Evolutionary conservation across 2,113 vertebrate species (phyloP).

Genomic region (Gymnorhina tibicen): DNA sequence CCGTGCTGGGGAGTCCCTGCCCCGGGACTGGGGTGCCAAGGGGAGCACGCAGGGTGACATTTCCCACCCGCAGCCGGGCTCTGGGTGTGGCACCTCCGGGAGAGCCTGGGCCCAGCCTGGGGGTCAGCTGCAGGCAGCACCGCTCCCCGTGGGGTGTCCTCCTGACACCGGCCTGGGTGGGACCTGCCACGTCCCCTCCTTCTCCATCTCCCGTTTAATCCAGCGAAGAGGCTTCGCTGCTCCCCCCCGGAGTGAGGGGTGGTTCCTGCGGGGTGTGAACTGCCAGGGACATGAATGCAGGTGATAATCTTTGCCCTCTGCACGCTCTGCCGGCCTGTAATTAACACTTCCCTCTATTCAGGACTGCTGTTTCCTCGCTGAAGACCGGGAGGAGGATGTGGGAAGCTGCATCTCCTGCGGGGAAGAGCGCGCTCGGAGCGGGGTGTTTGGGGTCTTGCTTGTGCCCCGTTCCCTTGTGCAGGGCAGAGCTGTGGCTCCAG

Average conservation of each 20-base stretch:
- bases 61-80: accelerated
- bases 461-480: accelerated
- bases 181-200: background rate
- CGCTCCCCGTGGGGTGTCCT: background rate
- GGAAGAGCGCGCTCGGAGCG: background rate
- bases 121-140: background rate
- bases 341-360: background rate
- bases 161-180: accelerated
- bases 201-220: background rate
- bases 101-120: background rate
- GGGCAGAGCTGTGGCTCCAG: background rate
- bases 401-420: background rate
- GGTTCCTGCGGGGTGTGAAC: background rate
- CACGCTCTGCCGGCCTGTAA: background rate
- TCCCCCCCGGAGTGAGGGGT: background rate
- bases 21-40: background rate
- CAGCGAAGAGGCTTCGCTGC: background rate
- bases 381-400: background rate
- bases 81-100: background rate
- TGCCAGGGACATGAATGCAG: accelerated
- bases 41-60: background rate
- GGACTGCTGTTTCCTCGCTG: background rate
- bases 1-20: background rate
- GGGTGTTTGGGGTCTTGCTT: too few relatives aligned
- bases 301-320: background rate